Conservation (phyloP, 2,113 vertebrate genomes). For the Otolemur garnettii region DNA sequence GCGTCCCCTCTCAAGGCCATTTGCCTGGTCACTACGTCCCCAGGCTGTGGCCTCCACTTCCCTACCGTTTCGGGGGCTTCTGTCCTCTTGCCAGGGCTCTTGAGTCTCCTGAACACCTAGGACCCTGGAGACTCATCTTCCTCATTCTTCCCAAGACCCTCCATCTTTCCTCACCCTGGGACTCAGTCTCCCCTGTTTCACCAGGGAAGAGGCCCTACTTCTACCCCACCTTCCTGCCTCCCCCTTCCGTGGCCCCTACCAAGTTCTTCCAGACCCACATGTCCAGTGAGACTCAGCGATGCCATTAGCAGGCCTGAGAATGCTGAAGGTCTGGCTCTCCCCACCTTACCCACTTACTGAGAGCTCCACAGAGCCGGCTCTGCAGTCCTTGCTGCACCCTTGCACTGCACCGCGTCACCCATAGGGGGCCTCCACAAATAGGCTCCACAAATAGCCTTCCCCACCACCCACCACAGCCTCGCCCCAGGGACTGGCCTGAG, state of each 20-base stretch:
- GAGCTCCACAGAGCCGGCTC: not conserved
- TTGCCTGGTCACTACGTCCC: not conserved
- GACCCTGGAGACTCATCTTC: not conserved
- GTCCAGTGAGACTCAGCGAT: not conserved
- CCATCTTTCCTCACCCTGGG: accelerated
- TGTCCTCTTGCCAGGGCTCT: not conserved
- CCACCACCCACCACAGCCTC: not conserved
- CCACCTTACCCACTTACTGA: not conserved
- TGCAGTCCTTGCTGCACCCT: not conserved
- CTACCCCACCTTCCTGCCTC: not conserved
- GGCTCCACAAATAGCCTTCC: not conserved
- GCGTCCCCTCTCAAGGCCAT: conserved; percentile 36
- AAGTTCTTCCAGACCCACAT: accelerated
- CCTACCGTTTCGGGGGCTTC: accelerated
- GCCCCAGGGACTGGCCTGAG: not conserved
- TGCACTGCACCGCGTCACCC: no score
- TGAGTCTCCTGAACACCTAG: not conserved
- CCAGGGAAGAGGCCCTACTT: not conserved
- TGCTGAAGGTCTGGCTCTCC: not conserved
- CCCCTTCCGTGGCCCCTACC: no score
- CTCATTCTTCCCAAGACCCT: not conserved
- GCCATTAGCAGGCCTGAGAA: not conserved
- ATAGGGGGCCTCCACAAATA: no score
- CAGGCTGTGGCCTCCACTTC: not conserved
- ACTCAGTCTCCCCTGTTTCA: not conserved